Evolutionary conservation across 2,113 vertebrate genomes (phyloP), one percentile per base, ranked within the genome.

Genomic region (Gallinago media): DNA sequence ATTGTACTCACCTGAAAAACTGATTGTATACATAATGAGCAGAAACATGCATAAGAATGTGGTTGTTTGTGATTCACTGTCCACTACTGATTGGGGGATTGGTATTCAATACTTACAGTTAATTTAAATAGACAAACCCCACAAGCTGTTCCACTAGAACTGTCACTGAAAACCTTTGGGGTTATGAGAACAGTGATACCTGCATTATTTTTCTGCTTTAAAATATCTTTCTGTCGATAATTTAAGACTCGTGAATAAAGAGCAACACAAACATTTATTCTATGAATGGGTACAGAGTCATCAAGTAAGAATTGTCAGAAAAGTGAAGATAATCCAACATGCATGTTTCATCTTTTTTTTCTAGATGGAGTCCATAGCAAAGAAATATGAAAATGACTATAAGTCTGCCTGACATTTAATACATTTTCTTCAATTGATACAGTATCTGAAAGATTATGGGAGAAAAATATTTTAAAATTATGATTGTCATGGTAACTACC

Each of bases 401-500:
- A 88, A 63, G 9, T 21, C n/a, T 82, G 5, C 62, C 65, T 95
- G 70, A 75, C 3, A 6, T 38, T 67, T n/a, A 63, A 88, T 88
- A 44, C 3, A 38, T 92, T 93, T 95, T 49, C 32, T 89, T 95
- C 36, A 62, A 32, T 9, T 90, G 71, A 82, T 82, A 15, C 12
- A 56, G 8, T n/a, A 80, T 67, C 62, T 46, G 66, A 91, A 96
- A 94, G 21, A 62, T 89, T 67, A 83, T 42, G 65, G 66, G 9
- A 67, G 82, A 89, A 94, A 91, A 58, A 62, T n/a, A 50, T 21
- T 85, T 92, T 3, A 67, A 96, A 95, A 96, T 85, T 85, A 74
- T 93, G 23, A 97, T 96, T 94, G 50, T 85, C 78, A 94, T 96
- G 77, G 87, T 63, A 95, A 97, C 81, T 93, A 62, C 31, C 54